phyloP scores from a whole-genome alignment of 2,888 invertebrate species.

The Dorcus hopei region DNA sequence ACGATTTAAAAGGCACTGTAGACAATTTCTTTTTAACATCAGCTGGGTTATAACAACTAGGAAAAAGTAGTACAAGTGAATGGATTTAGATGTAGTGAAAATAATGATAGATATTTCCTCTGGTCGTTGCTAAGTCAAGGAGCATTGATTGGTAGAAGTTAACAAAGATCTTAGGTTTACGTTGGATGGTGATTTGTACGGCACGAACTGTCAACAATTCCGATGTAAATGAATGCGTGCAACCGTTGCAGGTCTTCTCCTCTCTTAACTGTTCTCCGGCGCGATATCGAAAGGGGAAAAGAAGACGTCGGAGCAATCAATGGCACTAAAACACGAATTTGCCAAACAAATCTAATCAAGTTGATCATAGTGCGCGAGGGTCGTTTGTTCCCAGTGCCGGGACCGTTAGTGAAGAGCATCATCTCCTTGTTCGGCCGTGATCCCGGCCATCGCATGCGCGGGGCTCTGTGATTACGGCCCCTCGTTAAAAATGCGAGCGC shows the following conservation, averaged over 20 bases:
- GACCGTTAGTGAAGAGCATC: not conserved
- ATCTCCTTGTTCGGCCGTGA: not conserved
- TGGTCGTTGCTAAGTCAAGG: no score
- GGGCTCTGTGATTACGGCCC: not conserved
- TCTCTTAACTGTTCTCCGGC: not conserved
- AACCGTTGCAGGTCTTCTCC: not conserved
- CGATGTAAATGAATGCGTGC: not conserved
- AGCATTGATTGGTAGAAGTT: no score
- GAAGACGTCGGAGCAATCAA: not conserved
- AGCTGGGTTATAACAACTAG: no score
- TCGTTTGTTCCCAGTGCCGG: constrained; percentile 1
- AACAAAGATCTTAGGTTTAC: no score
- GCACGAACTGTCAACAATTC: not conserved
- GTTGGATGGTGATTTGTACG: not conserved
- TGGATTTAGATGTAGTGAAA: no score
- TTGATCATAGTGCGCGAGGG: not conserved
- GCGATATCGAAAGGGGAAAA: not conserved
- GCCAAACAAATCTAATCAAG: not conserved
- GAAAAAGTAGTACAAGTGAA: no score
- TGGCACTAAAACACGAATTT: constrained; percentile 1
- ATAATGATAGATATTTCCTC: no score
- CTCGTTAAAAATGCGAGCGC: constrained; percentile 3
- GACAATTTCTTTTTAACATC: no score
- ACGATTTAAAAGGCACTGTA: no score
- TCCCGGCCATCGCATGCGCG: constrained; percentile 1